Percentiles rank a stretch among this genome's conserved stretches.
These are phyloP conservation scores for Drosophila silvestris DNA, from an alignment of 2,888 invertebrate genomes.

Conservation along the genomic window DNA sequence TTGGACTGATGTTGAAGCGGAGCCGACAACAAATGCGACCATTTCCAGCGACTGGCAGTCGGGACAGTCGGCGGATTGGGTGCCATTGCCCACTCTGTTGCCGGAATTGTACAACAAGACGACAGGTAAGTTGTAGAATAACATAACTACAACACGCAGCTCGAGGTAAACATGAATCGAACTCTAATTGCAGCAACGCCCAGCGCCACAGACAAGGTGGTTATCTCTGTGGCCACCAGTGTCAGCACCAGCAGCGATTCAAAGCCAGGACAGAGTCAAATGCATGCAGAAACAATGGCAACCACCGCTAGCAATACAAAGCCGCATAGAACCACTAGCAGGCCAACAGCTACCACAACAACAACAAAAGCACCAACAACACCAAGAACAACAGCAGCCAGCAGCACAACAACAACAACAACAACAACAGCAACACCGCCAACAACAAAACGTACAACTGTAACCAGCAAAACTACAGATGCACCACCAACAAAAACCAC, in stretches of 20 bases:
- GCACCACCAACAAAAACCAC: conserved; percentile 34
- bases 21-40: conserved; percentile 75
- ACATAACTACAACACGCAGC: conserved; percentile 3
- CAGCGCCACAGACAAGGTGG: conserved; percentile 76
- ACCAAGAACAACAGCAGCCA: conserved; percentile 24
- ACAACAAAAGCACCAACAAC: conserved; percentile 51
- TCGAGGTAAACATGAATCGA: conserved; percentile 30
- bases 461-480: conserved; percentile 62
- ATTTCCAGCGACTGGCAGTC: conserved; percentile 82
- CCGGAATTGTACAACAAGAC: conserved; percentile 75
- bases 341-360: conserved; percentile 30
- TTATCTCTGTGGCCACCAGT: conserved; percentile 81
- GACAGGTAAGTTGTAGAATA: conserved; percentile 53
- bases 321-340: conserved; percentile 36
- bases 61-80: conserved; percentile 80
- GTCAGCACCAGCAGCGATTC: conserved; percentile 71
- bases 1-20: conserved; percentile 86
- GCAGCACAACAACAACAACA: conserved; percentile 19
- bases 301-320: conserved; percentile 26
- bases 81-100: conserved; percentile 79
- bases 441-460: conserved; percentile 36
- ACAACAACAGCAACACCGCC: conserved; percentile 20
- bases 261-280: conserved; percentile 44
- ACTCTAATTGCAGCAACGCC: conserved; percentile 62
- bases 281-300: conserved; percentile 27